phyloP scores from a whole-genome alignment of 2,888 invertebrate genomes.

The Herminia tarsipennalis region DNA sequence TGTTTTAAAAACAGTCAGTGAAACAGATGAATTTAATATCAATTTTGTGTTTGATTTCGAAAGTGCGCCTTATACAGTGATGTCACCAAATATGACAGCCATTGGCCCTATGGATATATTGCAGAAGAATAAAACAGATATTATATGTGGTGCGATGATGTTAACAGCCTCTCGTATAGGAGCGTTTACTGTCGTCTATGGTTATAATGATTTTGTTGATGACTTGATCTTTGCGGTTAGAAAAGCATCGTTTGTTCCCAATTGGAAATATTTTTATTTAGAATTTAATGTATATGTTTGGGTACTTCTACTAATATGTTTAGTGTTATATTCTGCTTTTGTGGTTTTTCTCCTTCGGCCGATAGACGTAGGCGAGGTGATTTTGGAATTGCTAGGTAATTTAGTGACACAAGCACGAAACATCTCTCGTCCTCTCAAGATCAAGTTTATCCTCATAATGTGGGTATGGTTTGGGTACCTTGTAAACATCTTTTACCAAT shows the following conservation, averaged over 20 bases:
- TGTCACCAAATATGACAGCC: slow-evolving; percentile 13
- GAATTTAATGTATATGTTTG: slow-evolving; percentile 50
- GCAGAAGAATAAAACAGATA: slow-evolving; percentile 30
- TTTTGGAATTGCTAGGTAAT: too few species aligned
- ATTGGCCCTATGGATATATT: slow-evolving; percentile 18
- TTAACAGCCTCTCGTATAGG: slow-evolving; percentile 18
- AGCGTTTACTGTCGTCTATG: slow-evolving; percentile 40
- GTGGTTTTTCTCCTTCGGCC: too few species aligned
- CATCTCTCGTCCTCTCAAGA: background rate
- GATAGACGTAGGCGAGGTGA: too few species aligned
- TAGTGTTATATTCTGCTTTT: slow-evolving; percentile 36
- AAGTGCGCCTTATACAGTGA: slow-evolving; percentile 13
- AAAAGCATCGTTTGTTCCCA: slow-evolving; percentile 30
- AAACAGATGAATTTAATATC: slow-evolving; percentile 28
- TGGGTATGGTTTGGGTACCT: slow-evolving; percentile 54
- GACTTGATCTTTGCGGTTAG: slow-evolving; percentile 46
- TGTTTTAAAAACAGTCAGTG: too few species aligned
- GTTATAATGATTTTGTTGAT: slow-evolving; percentile 35
- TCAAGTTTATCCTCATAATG: slow-evolving; percentile 36
- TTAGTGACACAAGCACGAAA: too few species aligned
- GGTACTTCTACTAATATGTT: slow-evolving; percentile 37
- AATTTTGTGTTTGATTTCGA: slow-evolving; percentile 23
- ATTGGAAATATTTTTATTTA: slow-evolving; percentile 44
- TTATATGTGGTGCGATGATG: slow-evolving; percentile 30
- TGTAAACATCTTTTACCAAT: slow-evolving; percentile 49